A percentile compares a stretch with the other conserved stretches of the same genome.
Evolutionary conservation across 2,888 invertebrate species (phyloP).

Genomic region (Blomia tropicalis): DNA sequence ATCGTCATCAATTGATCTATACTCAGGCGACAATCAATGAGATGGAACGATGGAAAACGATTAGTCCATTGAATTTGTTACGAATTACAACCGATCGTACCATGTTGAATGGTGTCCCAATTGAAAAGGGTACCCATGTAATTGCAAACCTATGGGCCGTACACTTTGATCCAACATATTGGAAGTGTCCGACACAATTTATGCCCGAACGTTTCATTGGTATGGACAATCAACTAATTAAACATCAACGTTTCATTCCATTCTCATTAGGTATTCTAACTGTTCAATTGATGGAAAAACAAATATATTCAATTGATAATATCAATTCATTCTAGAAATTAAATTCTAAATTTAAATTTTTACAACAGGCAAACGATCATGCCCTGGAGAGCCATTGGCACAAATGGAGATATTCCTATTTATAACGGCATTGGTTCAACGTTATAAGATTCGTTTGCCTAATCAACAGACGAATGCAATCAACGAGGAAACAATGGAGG

Average conservation of each 20-base stretch:
- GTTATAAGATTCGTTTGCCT: slow-evolving; percentile 25
- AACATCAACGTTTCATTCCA: not conserved
- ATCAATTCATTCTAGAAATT: too few relatives aligned
- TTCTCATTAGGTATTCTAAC: not conserved
- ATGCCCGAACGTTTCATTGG: not conserved
- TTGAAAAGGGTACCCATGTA: not conserved
- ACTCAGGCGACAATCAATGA: slow-evolving; percentile 17
- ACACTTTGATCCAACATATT: not conserved
- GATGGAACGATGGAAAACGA: slow-evolving; percentile 19
- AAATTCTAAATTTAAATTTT: too few relatives aligned
- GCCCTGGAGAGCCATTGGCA: slow-evolving; percentile 30
- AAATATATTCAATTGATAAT: too few relatives aligned
- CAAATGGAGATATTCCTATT: slow-evolving; percentile 30
- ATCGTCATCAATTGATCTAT: not conserved
- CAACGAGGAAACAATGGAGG: not conserved
- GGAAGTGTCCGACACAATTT: not conserved
- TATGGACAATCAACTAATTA: not conserved
- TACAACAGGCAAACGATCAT: slow-evolving; percentile 26
- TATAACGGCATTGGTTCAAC: slow-evolving; percentile 27
- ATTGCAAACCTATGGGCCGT: slow-evolving; percentile 1
- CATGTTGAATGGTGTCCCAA: not conserved
- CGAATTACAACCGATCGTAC: slow-evolving; percentile 14
- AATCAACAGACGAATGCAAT: not conserved
- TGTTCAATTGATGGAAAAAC: too few relatives aligned
- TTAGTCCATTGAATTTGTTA: slow-evolving; percentile 8